phyloP scores from a whole-genome alignment of 2,113 vertebrate genomes.

The Cryptomyrus ogoouensis region DNA sequence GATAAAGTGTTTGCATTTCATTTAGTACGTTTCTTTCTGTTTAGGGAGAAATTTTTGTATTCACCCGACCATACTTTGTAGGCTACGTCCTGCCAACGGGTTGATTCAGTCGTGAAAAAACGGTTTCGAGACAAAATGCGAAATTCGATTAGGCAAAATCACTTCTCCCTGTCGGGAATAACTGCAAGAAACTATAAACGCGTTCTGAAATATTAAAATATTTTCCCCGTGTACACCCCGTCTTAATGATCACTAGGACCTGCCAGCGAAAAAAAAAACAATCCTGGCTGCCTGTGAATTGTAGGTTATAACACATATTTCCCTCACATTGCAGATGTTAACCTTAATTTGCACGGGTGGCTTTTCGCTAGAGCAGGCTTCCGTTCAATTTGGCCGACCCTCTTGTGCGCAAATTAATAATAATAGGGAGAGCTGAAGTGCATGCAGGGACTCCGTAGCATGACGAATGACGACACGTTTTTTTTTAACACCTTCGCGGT shows the following conservation, averaged over 20 bases:
- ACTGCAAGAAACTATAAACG: background rate
- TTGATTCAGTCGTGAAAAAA: background rate
- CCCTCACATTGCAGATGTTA: background rate
- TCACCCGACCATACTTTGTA: background rate
- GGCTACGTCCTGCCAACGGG: background rate
- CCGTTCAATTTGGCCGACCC: background rate
- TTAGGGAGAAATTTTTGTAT: background rate
- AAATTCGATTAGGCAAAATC: background rate
- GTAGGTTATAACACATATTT: background rate
- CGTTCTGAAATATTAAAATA: background rate
- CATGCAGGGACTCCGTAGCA: background rate
- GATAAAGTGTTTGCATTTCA: background rate
- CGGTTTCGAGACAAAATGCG: background rate
- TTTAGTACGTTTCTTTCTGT: background rate
- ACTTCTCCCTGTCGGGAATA: too few relatives aligned
- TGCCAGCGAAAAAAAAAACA: background rate
- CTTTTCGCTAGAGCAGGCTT: background rate
- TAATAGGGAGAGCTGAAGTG: background rate
- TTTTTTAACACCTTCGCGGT: background rate
- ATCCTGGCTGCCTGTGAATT: background rate
- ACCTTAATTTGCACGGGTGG: background rate
- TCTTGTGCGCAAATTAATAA: background rate
- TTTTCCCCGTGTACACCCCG: background rate
- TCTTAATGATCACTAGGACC: background rate
- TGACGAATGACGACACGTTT: background rate